phyloP scores from a whole-genome alignment of 1,140 invertebrate genomes.

The Diabrotica undecimpunctata region DNA sequence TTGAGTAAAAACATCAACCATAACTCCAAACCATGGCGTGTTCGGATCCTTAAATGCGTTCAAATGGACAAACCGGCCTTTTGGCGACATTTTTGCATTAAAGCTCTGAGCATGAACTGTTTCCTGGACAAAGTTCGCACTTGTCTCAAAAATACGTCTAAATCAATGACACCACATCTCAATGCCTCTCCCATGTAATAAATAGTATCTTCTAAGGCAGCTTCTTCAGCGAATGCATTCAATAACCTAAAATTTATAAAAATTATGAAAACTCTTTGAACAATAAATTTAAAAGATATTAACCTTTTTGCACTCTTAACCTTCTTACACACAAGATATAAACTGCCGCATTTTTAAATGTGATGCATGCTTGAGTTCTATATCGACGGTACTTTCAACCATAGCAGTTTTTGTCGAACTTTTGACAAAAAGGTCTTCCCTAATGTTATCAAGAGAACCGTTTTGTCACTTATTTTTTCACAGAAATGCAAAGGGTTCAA shows the following conservation, averaged over 20 bases:
- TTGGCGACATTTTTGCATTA: constrained; percentile 95
- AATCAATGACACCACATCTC: constrained; percentile 85
- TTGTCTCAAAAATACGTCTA: constrained; percentile 96
- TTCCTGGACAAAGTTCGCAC: constrained; percentile 89
- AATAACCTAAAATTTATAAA: constrained; percentile 65
- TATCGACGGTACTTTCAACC: no score
- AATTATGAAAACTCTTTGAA: constrained; percentile 7
- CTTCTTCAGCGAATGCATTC: constrained; percentile 95
- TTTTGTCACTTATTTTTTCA: no score
- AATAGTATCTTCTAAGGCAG: constrained; percentile 96
- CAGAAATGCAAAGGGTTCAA: no score
- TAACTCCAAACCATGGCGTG: neutral
- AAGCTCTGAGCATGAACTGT: constrained; percentile 92
- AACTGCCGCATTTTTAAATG: neutral
- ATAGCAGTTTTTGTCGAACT: no score
- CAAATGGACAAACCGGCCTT: constrained; percentile 69
- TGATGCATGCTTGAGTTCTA: no score
- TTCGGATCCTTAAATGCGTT: constrained; percentile 6
- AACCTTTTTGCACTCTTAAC: neutral
- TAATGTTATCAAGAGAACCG: no score
- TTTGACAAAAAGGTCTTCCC: no score
- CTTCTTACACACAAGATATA: neutral
- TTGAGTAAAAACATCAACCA: constrained; percentile 11
- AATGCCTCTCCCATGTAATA: constrained; percentile 98
- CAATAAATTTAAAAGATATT: neutral